These are phyloP conservation scores for Erebia aethiops DNA, from an alignment of 2,888 invertebrate genomes.

Conservation along the genomic window DNA sequence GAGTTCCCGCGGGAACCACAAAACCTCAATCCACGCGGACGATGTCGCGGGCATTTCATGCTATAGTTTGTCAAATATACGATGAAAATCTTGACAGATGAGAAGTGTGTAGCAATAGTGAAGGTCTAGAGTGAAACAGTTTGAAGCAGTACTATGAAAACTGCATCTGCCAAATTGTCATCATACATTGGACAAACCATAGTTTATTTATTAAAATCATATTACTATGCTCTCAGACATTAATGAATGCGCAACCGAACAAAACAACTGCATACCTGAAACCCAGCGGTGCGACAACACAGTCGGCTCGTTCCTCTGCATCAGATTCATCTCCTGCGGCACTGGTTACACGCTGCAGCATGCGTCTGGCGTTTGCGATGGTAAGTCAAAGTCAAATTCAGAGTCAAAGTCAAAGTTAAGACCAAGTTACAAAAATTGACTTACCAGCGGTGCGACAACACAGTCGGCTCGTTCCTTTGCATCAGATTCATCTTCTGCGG, in stretches of 20 bases:
- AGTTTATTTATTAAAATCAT: too few species aligned
- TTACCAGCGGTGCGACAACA: slow-evolving; percentile 93
- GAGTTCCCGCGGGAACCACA: too few species aligned
- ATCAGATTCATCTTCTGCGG: slow-evolving; percentile 94
- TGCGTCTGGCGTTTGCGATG: slow-evolving; percentile 93
- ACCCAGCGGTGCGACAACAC: slow-evolving; percentile 95
- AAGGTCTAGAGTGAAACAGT: too few species aligned
- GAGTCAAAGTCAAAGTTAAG: slow-evolving; percentile 54
- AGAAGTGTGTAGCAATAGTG: too few species aligned
- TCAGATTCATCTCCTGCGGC: slow-evolving; percentile 94
- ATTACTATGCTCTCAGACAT: slow-evolving; percentile 80
- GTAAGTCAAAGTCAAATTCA: slow-evolving; percentile 64
- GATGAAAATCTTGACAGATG: too few species aligned
- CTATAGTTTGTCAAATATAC: too few species aligned
- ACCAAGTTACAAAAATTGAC: too few species aligned
- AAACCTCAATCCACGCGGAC: too few species aligned
- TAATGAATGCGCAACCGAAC: slow-evolving; percentile 91
- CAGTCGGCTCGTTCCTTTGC: slow-evolving; percentile 93
- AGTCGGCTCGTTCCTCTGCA: slow-evolving; percentile 93
- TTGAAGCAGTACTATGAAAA: too few species aligned
- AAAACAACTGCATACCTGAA: slow-evolving; percentile 86
- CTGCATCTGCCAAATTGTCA: too few species aligned
- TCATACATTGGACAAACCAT: too few species aligned
- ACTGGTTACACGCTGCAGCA: slow-evolving; percentile 98
- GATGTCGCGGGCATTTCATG: too few species aligned